phyloP scores from a whole-genome alignment of 2,113 vertebrate genomes.

The Gyps fulvus region DNA sequence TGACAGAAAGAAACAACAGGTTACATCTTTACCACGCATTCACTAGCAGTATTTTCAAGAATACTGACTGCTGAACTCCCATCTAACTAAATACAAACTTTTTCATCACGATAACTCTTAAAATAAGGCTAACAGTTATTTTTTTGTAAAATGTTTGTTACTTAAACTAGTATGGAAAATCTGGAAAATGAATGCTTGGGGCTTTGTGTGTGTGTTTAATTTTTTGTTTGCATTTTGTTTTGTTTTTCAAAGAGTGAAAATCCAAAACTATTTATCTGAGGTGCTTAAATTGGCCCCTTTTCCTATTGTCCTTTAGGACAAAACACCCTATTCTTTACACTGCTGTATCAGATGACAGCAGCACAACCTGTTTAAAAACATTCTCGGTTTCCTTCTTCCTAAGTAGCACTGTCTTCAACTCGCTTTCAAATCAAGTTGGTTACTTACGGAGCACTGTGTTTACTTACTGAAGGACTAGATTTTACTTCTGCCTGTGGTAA shows the following conservation, averaged over 20 bases:
- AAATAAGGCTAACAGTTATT: neutral
- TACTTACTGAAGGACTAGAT: neutral
- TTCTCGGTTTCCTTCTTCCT: neutral
- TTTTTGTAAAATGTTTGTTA: neutral
- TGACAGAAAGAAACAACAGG: neutral
- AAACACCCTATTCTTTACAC: neutral
- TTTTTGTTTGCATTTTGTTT: neutral
- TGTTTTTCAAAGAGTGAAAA: neutral
- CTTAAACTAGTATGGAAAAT: neutral
- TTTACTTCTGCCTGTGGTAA: neutral
- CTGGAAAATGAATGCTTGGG: neutral
- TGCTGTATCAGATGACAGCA: neutral
- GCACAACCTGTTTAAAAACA: neutral
- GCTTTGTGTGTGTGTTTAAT: neutral
- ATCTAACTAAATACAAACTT: neutral
- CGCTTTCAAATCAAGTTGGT: neutral
- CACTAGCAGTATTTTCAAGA: neutral
- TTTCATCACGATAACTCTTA: neutral
- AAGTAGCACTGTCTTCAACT: neutral
- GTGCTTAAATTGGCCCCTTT: neutral
- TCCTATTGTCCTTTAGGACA: neutral
- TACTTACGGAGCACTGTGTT: neutral
- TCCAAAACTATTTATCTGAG: neutral
- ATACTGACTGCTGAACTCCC: neutral
- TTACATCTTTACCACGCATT: neutral